A percentile compares a stretch with the other conserved stretches of the same genome.
phyloP scores from a whole-genome alignment of 2,113 vertebrate genomes.

The Seriola dumerili region DNA sequence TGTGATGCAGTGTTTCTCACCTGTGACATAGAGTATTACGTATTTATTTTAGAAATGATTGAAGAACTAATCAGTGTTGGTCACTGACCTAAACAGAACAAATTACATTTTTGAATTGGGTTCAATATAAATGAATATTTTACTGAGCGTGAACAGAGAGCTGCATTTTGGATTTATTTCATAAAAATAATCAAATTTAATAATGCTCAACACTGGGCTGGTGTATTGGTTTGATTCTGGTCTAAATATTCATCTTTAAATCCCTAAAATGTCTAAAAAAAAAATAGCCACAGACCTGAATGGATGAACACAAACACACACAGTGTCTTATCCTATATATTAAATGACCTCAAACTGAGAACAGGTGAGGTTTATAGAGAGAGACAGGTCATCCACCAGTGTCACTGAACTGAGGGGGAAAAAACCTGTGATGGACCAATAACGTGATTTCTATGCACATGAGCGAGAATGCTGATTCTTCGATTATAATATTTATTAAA shows the following conservation, averaged over 20 bases:
- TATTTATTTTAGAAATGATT: not conserved
- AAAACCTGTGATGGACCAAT: not conserved
- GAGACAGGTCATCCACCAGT: not conserved
- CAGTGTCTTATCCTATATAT: not conserved
- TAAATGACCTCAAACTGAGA: not conserved
- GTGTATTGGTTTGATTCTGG: too few relatives aligned
- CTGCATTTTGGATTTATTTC: not conserved
- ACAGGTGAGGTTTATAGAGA: slow-evolving; percentile 1
- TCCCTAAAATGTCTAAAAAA: not conserved
- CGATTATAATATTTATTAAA: slow-evolving; percentile 15
- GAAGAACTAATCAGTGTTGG: too few relatives aligned
- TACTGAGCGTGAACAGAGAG: too few relatives aligned
- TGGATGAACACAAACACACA: not conserved
- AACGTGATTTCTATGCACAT: not conserved
- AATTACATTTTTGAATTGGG: too few relatives aligned
- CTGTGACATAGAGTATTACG: not conserved
- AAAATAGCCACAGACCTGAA: not conserved
- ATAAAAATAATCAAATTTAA: too few relatives aligned
- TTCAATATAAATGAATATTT: too few relatives aligned
- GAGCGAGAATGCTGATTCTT: slow-evolving; percentile 17
- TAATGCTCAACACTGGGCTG: too few relatives aligned
- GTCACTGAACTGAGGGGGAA: not conserved
- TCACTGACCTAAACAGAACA: too few relatives aligned
- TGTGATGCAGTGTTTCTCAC: not conserved
- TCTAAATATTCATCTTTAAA: too few relatives aligned